These are phyloP conservation scores for Halcyon malimbica DNA, from an alignment of 2,113 vertebrate species.

Conservation along the genomic window DNA sequence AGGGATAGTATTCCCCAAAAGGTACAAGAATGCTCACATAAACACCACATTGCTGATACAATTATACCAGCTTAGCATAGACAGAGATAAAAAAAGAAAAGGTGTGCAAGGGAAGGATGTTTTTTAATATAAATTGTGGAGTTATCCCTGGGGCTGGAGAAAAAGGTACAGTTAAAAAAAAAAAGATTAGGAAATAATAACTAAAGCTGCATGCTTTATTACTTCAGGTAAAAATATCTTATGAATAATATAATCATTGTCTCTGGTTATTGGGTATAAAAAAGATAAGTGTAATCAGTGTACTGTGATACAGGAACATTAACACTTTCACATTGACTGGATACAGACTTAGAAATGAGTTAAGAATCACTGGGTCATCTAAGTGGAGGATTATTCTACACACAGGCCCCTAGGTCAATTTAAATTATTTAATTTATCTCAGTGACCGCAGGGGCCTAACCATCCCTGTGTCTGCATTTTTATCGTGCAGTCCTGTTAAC, in stretches of 20 bases:
- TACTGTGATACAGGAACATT: slow-evolving; percentile 56
- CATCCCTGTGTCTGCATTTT: slow-evolving; percentile 41
- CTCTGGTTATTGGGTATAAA: slow-evolving; percentile 74
- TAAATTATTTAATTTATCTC: slow-evolving; percentile 79
- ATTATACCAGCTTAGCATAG: slow-evolving; percentile 40
- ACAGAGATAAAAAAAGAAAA: slow-evolving; percentile 26
- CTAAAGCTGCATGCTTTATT: slow-evolving; percentile 74
- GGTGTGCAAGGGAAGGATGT: slow-evolving; percentile 49
- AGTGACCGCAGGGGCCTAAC: slow-evolving; percentile 58
- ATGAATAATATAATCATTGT: slow-evolving; percentile 82
- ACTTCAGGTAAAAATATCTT: slow-evolving; percentile 78
- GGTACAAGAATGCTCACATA: slow-evolving; percentile 14
- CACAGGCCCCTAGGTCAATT: slow-evolving; percentile 74
- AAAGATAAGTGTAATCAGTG: slow-evolving; percentile 67
- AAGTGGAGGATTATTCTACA: slow-evolving; percentile 66
- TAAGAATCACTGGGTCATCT: slow-evolving; percentile 70
- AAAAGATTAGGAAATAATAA: slow-evolving; percentile 78
- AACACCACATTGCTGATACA: not conserved
- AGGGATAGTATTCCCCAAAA: not conserved
- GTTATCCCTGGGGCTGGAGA: slow-evolving; percentile 65
- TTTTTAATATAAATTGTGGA: slow-evolving; percentile 77
- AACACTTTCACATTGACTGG: slow-evolving; percentile 62
- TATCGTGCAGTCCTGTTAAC: slow-evolving; percentile 56
- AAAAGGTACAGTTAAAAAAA: slow-evolving; percentile 57
- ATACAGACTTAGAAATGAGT: slow-evolving; percentile 62